Base-by-base conservation (phyloP, 1,140 invertebrate genomes). In the Charaxes varanes region DNA sequence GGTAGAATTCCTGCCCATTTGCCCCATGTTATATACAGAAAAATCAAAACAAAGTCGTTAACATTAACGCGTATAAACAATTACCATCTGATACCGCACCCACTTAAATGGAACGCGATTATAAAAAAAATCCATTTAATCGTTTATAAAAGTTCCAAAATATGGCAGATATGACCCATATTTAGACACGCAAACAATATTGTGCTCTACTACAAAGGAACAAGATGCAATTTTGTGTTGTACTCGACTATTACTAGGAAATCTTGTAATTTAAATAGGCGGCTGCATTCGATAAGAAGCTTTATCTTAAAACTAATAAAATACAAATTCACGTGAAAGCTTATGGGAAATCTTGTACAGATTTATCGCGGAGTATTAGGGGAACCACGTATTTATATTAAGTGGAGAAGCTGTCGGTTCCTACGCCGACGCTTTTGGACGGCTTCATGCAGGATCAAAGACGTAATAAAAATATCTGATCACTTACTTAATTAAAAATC, bases 311-410 rank as follows among this genome's bases (percentile, higher is more conserved):
- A 51, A 33, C 22, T 6, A 12, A 37, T 73, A 71, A 61, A 73
- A 62, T 58, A 59, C 48, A 42, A 47, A 56, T 38, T 71, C 49
- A 62, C 13, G 4, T 43, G 50, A 42, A 59, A 58, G 52, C 62
- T 37, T 38, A 37, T 21, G 34, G 38, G 10, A 31, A 47, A 51
- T 48, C 58, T 47, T 53, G 61, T 57, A 59, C 62, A 59, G 61
- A 79, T 79, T 77, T 77, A 78, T 74, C 57, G 58, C 61, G 63
- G 51, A 59, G 54, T 67, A 62, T 71, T 69, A 67, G 59, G 50
- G 69, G 62, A 71, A 64, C 67, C 63, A 63, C 50, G 68, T 78
- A 77, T 82, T 79, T 79, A 79, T 82, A 82, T 79, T 78, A 82
- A 79, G 74, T 78, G 71, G 72, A 65, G 71, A 52, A 77, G 71